These are phyloP conservation scores for Mechanitis mazaeus DNA, from an alignment of 2,888 invertebrate genomes.

Conservation along the genomic window DNA sequence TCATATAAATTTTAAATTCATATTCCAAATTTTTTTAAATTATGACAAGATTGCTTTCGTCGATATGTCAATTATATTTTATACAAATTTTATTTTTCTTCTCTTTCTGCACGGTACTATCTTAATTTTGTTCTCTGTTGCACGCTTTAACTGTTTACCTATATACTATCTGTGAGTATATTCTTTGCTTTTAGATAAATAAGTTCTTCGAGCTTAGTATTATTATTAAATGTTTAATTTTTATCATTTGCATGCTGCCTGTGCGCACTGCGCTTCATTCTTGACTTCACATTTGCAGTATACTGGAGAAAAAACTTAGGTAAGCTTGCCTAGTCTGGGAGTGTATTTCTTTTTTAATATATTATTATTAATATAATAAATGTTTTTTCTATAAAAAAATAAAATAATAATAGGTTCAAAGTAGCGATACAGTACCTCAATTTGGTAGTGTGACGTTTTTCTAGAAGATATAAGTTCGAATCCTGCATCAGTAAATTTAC, in stretches of 20 bases:
- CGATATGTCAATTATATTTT: too few relatives aligned
- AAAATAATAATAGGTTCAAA: too few relatives aligned
- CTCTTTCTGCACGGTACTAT: slow-evolving; percentile 20
- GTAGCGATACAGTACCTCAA: too few relatives aligned
- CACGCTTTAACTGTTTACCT: slow-evolving; percentile 32
- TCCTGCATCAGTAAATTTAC: too few relatives aligned
- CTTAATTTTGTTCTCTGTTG: slow-evolving; percentile 27
- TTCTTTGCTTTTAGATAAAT: slow-evolving; percentile 27
- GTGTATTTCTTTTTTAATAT: slow-evolving; percentile 25
- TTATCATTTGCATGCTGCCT: slow-evolving; percentile 77
- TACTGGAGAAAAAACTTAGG: slow-evolving; percentile 91
- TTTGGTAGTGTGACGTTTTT: too few relatives aligned
- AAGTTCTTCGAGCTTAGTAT: slow-evolving; percentile 43
- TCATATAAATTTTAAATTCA: too few relatives aligned
- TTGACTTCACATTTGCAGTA: slow-evolving; percentile 79
- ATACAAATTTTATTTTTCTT: not conserved
- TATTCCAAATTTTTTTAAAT: too few relatives aligned
- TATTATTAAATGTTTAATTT: slow-evolving; percentile 66
- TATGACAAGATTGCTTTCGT: too few relatives aligned
- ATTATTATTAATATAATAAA: slow-evolving; percentile 11
- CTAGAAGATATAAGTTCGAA: too few relatives aligned
- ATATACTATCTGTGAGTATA: slow-evolving; percentile 29
- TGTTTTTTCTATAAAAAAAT: not conserved
- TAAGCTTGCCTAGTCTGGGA: slow-evolving; percentile 69
- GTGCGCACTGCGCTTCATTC: slow-evolving; percentile 76